A percentile compares a stretch with the other conserved stretches of the same genome.
Conservation (phyloP, 2,797 vertebrate species). For the Aulostomus chinensis region DNA sequence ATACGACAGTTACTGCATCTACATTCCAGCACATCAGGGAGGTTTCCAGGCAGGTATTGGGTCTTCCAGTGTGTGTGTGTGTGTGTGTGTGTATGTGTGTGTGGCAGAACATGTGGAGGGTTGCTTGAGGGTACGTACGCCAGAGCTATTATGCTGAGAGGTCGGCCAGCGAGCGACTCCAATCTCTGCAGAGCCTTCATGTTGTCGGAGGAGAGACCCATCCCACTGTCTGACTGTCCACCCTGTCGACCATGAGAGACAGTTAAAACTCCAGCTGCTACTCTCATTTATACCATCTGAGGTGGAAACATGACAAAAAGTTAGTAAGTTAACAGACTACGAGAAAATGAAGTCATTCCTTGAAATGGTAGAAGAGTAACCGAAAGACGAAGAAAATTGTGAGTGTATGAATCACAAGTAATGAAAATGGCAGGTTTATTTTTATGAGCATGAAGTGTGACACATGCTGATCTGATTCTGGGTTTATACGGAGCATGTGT, state of each 20-base stretch:
- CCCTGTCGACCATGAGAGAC: conserved; percentile 71
- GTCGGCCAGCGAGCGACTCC: conserved; percentile 84
- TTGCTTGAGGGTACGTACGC: conserved; percentile 81
- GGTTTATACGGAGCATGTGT: not conserved
- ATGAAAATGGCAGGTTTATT: not conserved
- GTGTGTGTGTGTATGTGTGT: conserved; percentile 24
- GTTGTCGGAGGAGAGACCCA: conserved; percentile 88
- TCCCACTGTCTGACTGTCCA: conserved; percentile 87
- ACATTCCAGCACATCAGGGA: conserved; percentile 72
- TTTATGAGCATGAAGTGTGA: too few relatives aligned
- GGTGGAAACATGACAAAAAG: too few relatives aligned
- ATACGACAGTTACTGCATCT: conserved; percentile 64
- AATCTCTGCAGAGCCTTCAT: conserved; percentile 86
- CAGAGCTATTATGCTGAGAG: conserved; percentile 89
- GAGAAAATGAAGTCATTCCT: too few relatives aligned
- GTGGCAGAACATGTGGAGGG: conserved; percentile 6
- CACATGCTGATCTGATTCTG: not conserved
- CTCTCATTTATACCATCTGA: too few relatives aligned
- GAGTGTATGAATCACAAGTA: not conserved
- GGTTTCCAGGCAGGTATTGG: conserved; percentile 67
- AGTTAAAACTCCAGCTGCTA: too few relatives aligned
- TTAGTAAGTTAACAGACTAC: too few relatives aligned
- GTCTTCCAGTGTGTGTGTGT: not conserved
- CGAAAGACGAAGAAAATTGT: too few relatives aligned
- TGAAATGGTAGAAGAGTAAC: too few relatives aligned